Conservation (phyloP, 1,140 invertebrate genomes). For the Rhopalosiphum padi region DNA sequence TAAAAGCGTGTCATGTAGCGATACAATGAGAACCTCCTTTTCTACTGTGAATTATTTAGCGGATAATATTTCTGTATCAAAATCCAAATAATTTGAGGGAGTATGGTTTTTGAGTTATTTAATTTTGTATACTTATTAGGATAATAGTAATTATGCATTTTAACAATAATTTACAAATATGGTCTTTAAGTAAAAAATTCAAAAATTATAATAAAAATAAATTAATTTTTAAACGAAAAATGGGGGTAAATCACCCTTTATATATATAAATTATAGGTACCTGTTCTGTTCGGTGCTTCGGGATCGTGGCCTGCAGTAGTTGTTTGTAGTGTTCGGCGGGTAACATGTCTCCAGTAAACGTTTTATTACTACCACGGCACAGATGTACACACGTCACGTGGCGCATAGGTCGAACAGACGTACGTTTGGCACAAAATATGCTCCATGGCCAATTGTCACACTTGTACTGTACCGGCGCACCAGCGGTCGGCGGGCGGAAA, state of each 20-base stretch:
- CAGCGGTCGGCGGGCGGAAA: not conserved
- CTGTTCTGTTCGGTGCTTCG: not conserved
- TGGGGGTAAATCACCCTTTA: not conserved
- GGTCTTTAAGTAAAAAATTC: no score
- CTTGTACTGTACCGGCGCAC: constrained; percentile 30
- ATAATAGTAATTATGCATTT: no score
- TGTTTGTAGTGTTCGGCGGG: constrained; percentile 24
- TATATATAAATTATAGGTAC: not conserved
- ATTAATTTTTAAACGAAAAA: not conserved
- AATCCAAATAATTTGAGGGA: no score
- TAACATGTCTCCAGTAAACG: constrained; percentile 14
- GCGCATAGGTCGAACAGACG: not conserved
- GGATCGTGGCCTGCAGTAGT: not conserved
- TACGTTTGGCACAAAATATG: constrained; percentile 40
- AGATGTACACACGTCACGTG: constrained; percentile 37
- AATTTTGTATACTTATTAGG: no score
- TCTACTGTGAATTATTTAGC: no score
- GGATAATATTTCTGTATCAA: no score
- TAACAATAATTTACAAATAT: no score
- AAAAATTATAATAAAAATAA: no score
- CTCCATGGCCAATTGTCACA: constrained; percentile 53
- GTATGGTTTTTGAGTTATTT: no score
- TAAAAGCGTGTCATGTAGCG: no score
- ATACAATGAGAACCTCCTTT: no score
- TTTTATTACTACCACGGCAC: not conserved